Evolutionary conservation across 2,888 invertebrate species (phyloP), one percentile per base, ranked within the genome.

Genomic region (Limenitis arthemis): DNA sequence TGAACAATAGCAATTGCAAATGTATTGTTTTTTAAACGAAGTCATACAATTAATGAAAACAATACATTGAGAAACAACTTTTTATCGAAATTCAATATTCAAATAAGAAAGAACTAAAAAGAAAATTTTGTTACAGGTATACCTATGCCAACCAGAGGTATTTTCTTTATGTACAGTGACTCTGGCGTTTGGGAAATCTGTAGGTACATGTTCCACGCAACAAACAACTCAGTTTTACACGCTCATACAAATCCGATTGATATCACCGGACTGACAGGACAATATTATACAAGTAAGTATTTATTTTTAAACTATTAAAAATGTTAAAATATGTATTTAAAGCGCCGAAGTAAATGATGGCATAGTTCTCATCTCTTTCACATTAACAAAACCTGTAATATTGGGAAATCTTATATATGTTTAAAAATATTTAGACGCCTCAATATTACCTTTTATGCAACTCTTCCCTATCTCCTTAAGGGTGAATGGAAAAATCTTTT

Each of bases 151-250:
- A 76, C 80, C 46, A 88, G 86, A 30, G 81, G 87, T 8, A 65
- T 89, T 51, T 90, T 88, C 65, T 89, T 93, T 50, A 75, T 92
- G 67, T 88, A 87, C 64, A 92, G 92, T 60, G 88, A 93, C 64
- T 89, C 91, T 4, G 93, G 94, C 0, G 76, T 94, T 6, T 93
- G 93, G 92, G 86, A 88, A 65, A 88, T 88, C 47, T 91, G 91
- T 69, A 75, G 88, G 49, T 71, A 77, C 37, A 80, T 87, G 49
- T 78, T 79, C 59, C 68, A 72, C 47, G 79, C 84, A 1, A 60
- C 68, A n/a, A 54, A 55, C 30, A 61, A 64, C 12, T 36, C 52
- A 8, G 47, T 41, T 29, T 11, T 55, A 9, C 65, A 62, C 62
- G 43, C 69, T n/a, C 60, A 64, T 8, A 61, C 63, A 5, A 61